Percentiles rank a stretch among this genome's conserved stretches.
These are phyloP conservation scores for Nemotelus pantherinus DNA, from an alignment of 2,888 invertebrate genomes.

Conservation along the genomic window DNA sequence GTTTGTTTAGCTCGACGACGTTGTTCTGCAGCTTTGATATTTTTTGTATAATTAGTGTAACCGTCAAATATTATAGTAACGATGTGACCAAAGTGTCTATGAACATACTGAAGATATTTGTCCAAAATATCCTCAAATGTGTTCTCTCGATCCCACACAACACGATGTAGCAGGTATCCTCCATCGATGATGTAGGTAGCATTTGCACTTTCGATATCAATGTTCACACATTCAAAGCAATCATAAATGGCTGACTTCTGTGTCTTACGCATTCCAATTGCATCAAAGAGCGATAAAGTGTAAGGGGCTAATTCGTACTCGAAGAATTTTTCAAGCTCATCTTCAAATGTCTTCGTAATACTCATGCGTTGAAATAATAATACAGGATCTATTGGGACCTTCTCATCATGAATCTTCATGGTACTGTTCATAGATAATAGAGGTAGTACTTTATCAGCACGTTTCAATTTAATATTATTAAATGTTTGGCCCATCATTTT, in stretches of 20 bases:
- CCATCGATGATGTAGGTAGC: too few species aligned
- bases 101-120: slow-evolving; percentile 41
- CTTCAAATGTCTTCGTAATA: slow-evolving; percentile 42
- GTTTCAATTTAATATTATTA: slow-evolving; percentile 58
- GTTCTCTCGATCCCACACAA: slow-evolving; percentile 42
- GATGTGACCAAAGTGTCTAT: slow-evolving; percentile 28
- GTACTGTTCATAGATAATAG: slow-evolving; percentile 53
- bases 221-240: too few species aligned
- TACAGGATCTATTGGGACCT: neutral
- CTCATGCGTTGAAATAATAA: slow-evolving; percentile 49
- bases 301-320: slow-evolving; percentile 46
- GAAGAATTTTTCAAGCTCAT: slow-evolving; percentile 46
- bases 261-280: slow-evolving; percentile 46
- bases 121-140: slow-evolving; percentile 33
- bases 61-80: slow-evolving; percentile 31
- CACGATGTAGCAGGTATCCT: slow-evolving; percentile 44
- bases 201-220: too few species aligned
- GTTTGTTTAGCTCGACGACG: too few species aligned
- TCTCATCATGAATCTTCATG: too few species aligned
- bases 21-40: too few species aligned
- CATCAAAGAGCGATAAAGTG: slow-evolving; percentile 9
- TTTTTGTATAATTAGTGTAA: neutral
- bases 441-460: slow-evolving; percentile 57
- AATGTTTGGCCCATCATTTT: slow-evolving; percentile 54
- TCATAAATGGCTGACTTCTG: slow-evolving; percentile 14